Base-by-base conservation (phyloP, 1,140 invertebrate genomes). In the Drosophila kepulauana region DNA sequence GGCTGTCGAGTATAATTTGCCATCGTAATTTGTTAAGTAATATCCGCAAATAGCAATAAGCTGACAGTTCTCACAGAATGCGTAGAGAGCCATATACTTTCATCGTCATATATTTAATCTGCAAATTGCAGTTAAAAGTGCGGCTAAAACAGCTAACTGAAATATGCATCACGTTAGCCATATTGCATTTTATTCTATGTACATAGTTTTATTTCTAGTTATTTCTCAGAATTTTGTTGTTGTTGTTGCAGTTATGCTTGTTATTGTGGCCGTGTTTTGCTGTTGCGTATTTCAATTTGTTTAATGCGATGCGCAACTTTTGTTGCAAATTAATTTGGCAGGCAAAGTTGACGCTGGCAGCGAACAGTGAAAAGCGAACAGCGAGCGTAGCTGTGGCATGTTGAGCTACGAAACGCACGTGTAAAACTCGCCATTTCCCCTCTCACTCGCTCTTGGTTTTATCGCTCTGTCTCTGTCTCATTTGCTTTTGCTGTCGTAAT, bases 281-380 rank as follows among this genome's bases (percentile, higher is more conserved):
- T 51, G 65, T 69, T 82, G 79, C 80, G 49, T 82, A 82, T 87
- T 87, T 87, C 77, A 82, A 88, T 82, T 87, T 87, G 46, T 77
- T 63, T 82, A 88, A 87, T 87, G 85, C 74, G 70, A 38, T 48
- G 64, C 63, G 77, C 74, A 88, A 88, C 85, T 88, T 88, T 88
- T 81, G 84, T 88, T 88, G 84, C 80, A 88, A 88, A 88, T 88
- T 88, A 88, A 88, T 88, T 88, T 88, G 80, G 77, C 81, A 84
- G 78, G 54, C 48, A 89, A 84, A 88, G 81, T 88, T 88, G 80
- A 78, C 73, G 74, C 61, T 25, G 56, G 38, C 38, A 20, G 38
- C 20, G 15, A 25, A 25, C 20, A 43, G 38, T 10, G 15, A 25
- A 25, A 0, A 43, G 11, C 28, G 49, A 7, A n/a, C 11, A 3